Evolutionary conservation across 2,113 vertebrate species (phyloP).

Genomic region (Columba livia): DNA sequence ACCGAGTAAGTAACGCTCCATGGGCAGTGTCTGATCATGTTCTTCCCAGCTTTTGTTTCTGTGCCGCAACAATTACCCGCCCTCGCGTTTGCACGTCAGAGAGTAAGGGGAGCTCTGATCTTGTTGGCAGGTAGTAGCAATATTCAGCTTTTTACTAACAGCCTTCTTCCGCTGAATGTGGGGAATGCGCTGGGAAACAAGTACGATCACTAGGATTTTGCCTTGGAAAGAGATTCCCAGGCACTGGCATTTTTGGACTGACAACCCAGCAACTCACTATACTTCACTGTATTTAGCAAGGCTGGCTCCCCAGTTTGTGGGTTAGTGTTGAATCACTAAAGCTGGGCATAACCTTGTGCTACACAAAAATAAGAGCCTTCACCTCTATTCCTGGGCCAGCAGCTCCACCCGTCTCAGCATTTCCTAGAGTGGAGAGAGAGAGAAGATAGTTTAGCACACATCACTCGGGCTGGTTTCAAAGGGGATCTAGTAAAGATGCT

Average conservation of each 20-base stretch:
- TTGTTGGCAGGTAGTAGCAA: not conserved
- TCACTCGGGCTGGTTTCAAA: not conserved
- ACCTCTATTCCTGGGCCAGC: conserved; percentile 6
- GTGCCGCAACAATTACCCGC: not conserved
- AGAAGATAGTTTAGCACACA: not conserved
- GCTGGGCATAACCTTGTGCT: not conserved
- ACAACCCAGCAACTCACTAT: not conserved
- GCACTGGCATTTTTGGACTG: not conserved
- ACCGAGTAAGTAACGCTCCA: not conserved
- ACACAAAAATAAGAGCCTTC: not conserved
- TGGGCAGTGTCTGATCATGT: not conserved
- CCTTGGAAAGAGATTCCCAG: not conserved
- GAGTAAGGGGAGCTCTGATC: not conserved
- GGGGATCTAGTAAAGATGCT: not conserved
- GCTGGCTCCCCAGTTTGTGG: not conserved
- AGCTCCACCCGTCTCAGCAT: not conserved
- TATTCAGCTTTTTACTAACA: not conserved
- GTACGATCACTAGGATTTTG: not conserved
- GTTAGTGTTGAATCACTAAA: not conserved
- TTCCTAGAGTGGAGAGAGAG: conserved; percentile 3
- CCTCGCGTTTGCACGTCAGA: not conserved
- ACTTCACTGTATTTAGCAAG: not conserved
- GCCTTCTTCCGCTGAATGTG: not conserved
- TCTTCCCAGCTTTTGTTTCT: not conserved
- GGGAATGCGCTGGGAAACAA: not conserved